A percentile compares a stretch with the other conserved stretches of the same genome.
Evolutionary conservation across 2,113 vertebrate genomes (phyloP).

Genomic region (Emydocephalus ijimae): DNA sequence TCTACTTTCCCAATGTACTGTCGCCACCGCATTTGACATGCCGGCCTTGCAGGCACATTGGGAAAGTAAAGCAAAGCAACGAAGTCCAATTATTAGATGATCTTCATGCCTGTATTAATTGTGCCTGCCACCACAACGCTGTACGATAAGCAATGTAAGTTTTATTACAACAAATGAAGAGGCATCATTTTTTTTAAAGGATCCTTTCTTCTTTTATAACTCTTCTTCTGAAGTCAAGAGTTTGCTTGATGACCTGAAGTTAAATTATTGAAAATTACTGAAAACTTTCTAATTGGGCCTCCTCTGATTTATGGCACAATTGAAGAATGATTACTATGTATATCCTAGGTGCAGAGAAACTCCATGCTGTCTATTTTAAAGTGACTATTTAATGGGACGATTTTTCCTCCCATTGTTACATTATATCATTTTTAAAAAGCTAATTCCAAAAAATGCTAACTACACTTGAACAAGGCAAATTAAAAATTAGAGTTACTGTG

Average conservation of each 20-base stretch:
- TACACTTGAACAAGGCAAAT: neutral
- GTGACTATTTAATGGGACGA: neutral
- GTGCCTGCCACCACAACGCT: neutral
- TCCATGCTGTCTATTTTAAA: neutral
- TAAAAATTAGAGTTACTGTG: neutral
- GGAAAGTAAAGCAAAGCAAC: too few species aligned
- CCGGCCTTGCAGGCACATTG: too few species aligned
- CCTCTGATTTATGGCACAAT: neutral
- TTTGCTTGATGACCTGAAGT: neutral
- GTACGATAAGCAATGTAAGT: conserved; percentile 14
- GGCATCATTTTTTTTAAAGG: neutral
- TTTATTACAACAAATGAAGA: conserved; percentile 35
- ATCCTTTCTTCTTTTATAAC: conserved; percentile 15
- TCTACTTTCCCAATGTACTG: too few species aligned
- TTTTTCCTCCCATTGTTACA: neutral
- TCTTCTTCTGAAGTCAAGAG: conserved; percentile 18
- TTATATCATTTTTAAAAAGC: neutral
- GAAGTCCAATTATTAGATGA: too few species aligned
- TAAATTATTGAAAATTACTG: conserved; percentile 18
- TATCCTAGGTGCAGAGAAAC: neutral
- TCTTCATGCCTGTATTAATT: too few species aligned
- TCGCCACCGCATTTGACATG: too few species aligned
- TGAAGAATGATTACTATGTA: neutral
- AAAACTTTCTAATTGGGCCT: neutral
- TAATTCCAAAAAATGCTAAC: neutral